Base-by-base conservation (phyloP, 2,113 vertebrate species). In the Paramormyrops kingsleyae region DNA sequence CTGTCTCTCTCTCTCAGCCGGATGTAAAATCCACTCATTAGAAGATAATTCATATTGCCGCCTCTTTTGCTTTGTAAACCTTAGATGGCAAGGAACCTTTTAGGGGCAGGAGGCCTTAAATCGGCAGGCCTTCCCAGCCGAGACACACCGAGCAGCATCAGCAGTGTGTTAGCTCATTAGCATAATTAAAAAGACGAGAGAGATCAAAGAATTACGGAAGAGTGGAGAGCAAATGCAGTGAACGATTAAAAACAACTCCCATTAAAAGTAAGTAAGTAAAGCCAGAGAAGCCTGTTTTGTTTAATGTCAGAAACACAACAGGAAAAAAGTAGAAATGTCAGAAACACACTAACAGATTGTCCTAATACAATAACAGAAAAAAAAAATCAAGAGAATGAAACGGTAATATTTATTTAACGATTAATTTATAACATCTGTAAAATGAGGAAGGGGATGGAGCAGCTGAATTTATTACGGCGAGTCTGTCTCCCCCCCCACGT, bases 291-390 rank as follows among this genome's bases (percentile, higher is more conserved):
- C 17, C 27, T 10, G 49, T 56, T 24, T 47, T 85, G 89, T 19
- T 62, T 27, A 77, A 89, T 62, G 42, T 39, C 56, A 88, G 59
- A 74, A 89, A 83, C 19, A 56, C 87, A n/a, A 53, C 88, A 89
- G 21, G 59, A 17, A 62, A 59, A 24, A 21, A 89, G 46, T n/a
- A 44, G 66, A 88, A 83, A 27, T 50, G 52, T 85, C 80, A 89
- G 80, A 89, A 89, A 85, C 50, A 83, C 88, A 89, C 80, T 85
- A 89, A 89, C n/a, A 59, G 89, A 89, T 89, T 89, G 89, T 89
- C 89, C 80, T 85, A 89, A 49, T 52, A 83, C 52, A 62, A 46
- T 50, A 46, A 89, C 31, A 83, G 49, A 62, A 46, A 89, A 84
- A 56, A 59, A 15, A 84, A 44, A n/a, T 80, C 56, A 89, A 84